Conservation (phyloP, 2,113 vertebrate genomes). For the Hemibagrus wyckioides region DNA sequence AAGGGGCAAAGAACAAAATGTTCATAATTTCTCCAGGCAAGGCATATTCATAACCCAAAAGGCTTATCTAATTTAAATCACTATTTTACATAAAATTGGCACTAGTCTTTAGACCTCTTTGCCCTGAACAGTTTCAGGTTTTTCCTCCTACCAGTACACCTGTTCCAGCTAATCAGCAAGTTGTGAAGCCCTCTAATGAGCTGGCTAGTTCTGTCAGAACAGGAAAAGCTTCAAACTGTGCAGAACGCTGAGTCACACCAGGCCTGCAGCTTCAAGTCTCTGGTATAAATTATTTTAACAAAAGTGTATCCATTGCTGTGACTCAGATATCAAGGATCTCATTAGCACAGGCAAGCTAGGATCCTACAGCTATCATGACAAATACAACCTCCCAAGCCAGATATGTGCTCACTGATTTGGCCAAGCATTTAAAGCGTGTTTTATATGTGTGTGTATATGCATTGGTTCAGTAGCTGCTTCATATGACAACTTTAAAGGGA, state of each 20-base stretch:
- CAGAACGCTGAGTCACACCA: background rate
- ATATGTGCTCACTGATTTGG: background rate
- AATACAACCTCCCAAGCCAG: background rate
- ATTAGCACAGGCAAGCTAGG: background rate
- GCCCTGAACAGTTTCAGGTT: background rate
- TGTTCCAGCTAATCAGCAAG: background rate
- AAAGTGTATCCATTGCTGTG: background rate
- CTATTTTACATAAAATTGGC: background rate
- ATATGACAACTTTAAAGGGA: background rate
- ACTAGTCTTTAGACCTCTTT: background rate
- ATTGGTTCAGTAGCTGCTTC: background rate
- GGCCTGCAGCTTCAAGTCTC: background rate
- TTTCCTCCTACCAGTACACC: background rate
- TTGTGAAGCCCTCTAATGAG: background rate
- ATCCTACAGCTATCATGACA: background rate
- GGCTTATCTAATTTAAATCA: background rate
- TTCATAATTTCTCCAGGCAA: background rate
- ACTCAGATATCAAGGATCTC: background rate
- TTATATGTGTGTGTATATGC: background rate
- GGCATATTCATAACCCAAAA: background rate
- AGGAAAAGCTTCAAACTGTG: background rate
- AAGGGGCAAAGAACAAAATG: background rate
- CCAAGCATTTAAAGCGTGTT: background rate
- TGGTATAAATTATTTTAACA: background rate
- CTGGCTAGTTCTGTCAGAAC: background rate